Percentiles rank a stretch among this genome's conserved stretches.
Evolutionary conservation across 2,113 vertebrate genomes (phyloP).

Genomic region (Takifugu bimaculatus): DNA sequence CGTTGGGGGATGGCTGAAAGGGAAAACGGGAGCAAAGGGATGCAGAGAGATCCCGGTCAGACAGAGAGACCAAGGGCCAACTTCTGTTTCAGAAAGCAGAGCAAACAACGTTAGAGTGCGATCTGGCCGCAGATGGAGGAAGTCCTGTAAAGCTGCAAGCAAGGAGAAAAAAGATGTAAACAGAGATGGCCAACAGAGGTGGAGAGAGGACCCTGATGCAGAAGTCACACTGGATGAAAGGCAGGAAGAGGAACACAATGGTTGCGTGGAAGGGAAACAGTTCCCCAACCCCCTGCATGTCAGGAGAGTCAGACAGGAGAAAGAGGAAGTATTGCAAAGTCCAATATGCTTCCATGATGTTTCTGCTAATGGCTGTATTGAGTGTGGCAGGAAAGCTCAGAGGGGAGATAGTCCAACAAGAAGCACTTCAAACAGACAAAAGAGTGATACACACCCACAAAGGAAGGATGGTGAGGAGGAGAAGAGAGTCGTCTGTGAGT

Average conservation of each 20-base stretch:
- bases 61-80: slow-evolving; percentile 31
- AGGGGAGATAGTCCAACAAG: slow-evolving; percentile 14
- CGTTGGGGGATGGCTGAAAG: slow-evolving; percentile 62
- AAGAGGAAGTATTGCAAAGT: slow-evolving; percentile 17
- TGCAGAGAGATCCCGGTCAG: slow-evolving; percentile 19
- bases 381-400: slow-evolving; percentile 17
- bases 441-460: slow-evolving; percentile 16
- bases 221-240: slow-evolving; percentile 28
- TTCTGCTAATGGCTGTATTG: slow-evolving; percentile 29
- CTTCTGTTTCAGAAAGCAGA: slow-evolving; percentile 25
- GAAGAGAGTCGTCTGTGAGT: slow-evolving; percentile 7
- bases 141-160: slow-evolving; percentile 48
- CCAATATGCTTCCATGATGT: slow-evolving; percentile 25
- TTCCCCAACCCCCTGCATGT: slow-evolving; percentile 18
- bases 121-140: slow-evolving; percentile 72
- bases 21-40: slow-evolving; percentile 45
- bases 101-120: slow-evolving; percentile 56
- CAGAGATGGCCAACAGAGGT: slow-evolving; percentile 34
- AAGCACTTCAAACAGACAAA: slow-evolving; percentile 1
- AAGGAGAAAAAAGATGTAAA: slow-evolving; percentile 33
- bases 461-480: slow-evolving; percentile 33
- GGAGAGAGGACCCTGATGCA: slow-evolving; percentile 36
- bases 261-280: slow-evolving; percentile 14
- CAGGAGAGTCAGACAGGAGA: slow-evolving; percentile 16
- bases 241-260: slow-evolving; percentile 54